Base-by-base conservation (phyloP, 2,113 vertebrate genomes). In the Spilogale gracilis region DNA sequence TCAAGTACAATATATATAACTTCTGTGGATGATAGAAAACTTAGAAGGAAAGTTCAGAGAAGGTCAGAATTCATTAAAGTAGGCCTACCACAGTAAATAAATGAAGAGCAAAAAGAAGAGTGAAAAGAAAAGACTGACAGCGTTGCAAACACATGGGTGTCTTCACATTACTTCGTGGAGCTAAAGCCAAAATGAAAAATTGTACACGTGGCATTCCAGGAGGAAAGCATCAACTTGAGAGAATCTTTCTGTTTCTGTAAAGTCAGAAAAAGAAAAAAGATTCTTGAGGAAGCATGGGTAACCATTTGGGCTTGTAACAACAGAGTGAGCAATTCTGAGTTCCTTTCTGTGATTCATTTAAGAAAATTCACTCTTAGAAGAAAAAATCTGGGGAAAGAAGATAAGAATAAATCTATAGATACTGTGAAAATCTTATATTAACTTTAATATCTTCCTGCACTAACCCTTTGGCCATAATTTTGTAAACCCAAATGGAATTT, bases 21-120 rank as follows among this genome's bases (percentile, higher is more conserved):
- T 96, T 90, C 23, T 91, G 63, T 94, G 45, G 16, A 52, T 84
- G 45, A 84, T 54, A 83, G 52, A 78, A 61, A 96, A 86, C 38
- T 74, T 52, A 81, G 58, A 97, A 94, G 50, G 91, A 32, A 89
- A 71, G 81, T 80, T 93, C 16, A 87, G 83, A 91, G 56, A 71
- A 84, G 60, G 12, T 85, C 48, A 69, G 23, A 78, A 94, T 89
- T 92, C 78, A 67, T 97, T 61, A 80, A 87, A 78, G 52, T 27
- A 63, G 12, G 74, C 25, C 56, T 92, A 2, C 12, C 48, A 54
- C 9, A 88, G 2, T 58, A 69, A 84, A 67, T 78, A n/a, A 65
- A 45, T 89, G 60, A 79, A 3, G 45, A 74, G 67, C 21, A 94
- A 23, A 6, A 52, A 17, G 43, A 52, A 87, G 32, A 87, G n/a